These are phyloP conservation scores for Panthera leo DNA, from an alignment of 2,113 vertebrate species.

Conservation along the genomic window DNA sequence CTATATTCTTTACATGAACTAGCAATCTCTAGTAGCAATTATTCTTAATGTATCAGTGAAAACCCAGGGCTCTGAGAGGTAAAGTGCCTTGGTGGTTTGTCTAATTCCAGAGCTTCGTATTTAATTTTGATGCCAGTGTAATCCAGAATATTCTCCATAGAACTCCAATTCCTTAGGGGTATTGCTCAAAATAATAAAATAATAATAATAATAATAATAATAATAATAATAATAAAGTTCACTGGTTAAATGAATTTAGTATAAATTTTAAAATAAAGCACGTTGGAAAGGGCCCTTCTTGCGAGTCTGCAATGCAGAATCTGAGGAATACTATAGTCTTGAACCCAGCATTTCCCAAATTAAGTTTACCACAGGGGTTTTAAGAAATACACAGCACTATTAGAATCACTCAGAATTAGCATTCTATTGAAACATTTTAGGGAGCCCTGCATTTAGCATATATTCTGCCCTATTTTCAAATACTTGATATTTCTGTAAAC, in stretches of 20 bases:
- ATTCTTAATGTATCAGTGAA: not conserved
- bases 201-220: not conserved
- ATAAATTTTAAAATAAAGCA: not conserved
- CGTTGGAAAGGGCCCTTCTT: not conserved
- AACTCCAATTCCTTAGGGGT: not conserved
- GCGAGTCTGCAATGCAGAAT: not conserved
- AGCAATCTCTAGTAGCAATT: not conserved
- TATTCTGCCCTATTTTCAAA: not conserved
- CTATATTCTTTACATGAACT: not conserved
- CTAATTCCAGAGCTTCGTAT: not conserved
- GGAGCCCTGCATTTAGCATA: not conserved
- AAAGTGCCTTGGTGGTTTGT: not conserved
- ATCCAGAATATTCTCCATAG: not conserved
- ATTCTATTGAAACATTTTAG: not conserved
- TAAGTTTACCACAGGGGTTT: not conserved
- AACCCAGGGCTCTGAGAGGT: not conserved
- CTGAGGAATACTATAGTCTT: slow-evolving; percentile 1
- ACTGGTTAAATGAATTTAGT: not conserved
- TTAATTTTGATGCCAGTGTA: not conserved
- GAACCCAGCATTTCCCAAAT: not conserved
- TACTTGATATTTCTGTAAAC: not conserved
- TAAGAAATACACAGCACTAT: not conserved
- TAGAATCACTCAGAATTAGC: not conserved
- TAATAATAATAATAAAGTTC: not conserved
- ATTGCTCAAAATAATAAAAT: not conserved